A percentile compares a stretch with the other conserved stretches of the same genome.
These are phyloP conservation scores for Drosophila mojavensis DNA, from an alignment of 1,140 invertebrate species.

Conservation along the genomic window DNA sequence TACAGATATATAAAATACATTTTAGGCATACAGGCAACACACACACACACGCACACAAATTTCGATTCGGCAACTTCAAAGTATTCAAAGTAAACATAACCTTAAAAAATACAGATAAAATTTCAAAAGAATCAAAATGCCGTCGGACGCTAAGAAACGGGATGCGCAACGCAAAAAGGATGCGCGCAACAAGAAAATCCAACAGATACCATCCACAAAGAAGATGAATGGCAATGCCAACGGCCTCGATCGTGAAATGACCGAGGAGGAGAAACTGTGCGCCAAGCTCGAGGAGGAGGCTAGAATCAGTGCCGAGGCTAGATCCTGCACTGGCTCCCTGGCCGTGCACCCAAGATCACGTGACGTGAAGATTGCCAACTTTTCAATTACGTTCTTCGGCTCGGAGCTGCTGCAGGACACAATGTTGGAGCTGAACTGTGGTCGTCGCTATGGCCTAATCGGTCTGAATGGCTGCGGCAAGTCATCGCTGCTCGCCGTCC, in stretches of 20 bases:
- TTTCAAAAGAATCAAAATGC: slow-evolving; percentile 52
- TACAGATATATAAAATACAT: slow-evolving; percentile 10
- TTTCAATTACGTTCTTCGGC: slow-evolving; percentile 99
- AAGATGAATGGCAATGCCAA: slow-evolving; percentile 84
- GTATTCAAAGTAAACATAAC: slow-evolving; percentile 18
- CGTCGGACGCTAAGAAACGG: slow-evolving; percentile 92
- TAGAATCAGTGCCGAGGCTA: slow-evolving; percentile 94
- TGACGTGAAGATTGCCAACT: slow-evolving; percentile 98
- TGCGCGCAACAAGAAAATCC: slow-evolving; percentile 90
- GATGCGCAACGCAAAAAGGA: slow-evolving; percentile 99
- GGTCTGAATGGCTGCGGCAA: slow-evolving; percentile 99
- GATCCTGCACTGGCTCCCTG: slow-evolving; percentile 97
- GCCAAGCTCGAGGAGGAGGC: slow-evolving; percentile 95
- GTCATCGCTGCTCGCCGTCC: slow-evolving; percentile 95
- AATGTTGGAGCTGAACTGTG: slow-evolving; percentile 98
- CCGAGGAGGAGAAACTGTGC: slow-evolving; percentile 91
- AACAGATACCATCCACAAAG: slow-evolving; percentile 81
- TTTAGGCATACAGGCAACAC: slow-evolving; percentile 39
- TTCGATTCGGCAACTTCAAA: slow-evolving; percentile 28
- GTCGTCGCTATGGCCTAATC: slow-evolving; percentile 97
- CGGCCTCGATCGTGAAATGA: slow-evolving; percentile 84
- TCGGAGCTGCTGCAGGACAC: slow-evolving; percentile 98
- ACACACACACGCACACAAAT: slow-evolving; percentile 15
- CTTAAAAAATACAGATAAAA: neutral
- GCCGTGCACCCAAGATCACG: slow-evolving; percentile 97